A percentile compares a stretch with the other conserved stretches of the same genome.
These are phyloP conservation scores for Pelusios castaneus DNA, from an alignment of 2,113 vertebrate genomes.

Conservation along the genomic window DNA sequence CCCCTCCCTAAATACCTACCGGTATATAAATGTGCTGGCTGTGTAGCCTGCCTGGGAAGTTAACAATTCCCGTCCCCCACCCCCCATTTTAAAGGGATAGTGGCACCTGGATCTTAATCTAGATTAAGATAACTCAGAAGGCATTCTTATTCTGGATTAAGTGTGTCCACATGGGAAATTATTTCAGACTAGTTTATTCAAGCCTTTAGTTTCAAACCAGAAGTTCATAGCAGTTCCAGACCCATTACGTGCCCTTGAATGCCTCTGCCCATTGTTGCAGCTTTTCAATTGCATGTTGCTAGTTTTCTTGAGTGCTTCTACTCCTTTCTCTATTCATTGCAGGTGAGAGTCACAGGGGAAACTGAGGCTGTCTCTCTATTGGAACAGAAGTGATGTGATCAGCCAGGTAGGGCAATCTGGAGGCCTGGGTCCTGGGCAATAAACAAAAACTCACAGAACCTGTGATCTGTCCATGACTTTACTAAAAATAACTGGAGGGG, in stretches of 20 bases:
- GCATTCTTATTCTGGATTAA: background rate
- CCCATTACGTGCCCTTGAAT: background rate
- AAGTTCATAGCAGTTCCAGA: too few species aligned
- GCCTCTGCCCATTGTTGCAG: background rate
- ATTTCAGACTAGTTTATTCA: background rate
- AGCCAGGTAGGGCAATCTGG: too few species aligned
- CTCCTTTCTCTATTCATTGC: background rate
- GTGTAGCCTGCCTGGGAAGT: background rate
- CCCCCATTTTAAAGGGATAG: background rate
- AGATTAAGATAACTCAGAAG: background rate
- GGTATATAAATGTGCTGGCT: background rate
- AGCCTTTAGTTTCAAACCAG: background rate
- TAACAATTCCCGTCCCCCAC: background rate
- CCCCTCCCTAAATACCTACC: background rate
- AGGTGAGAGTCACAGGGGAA: too few species aligned
- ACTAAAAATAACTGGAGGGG: too few species aligned
- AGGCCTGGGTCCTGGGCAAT: too few species aligned
- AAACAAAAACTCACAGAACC: too few species aligned
- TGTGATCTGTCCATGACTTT: too few species aligned
- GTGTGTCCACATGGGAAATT: background rate
- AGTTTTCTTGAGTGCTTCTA: background rate
- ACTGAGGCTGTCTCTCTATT: too few species aligned
- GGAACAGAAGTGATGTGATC: too few species aligned
- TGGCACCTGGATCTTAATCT: background rate
- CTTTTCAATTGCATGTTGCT: background rate